A percentile compares a stretch with the other conserved stretches of the same genome.
Evolutionary conservation across 2,113 vertebrate species (phyloP).

Genomic region (Paedocypris sp.): DNA sequence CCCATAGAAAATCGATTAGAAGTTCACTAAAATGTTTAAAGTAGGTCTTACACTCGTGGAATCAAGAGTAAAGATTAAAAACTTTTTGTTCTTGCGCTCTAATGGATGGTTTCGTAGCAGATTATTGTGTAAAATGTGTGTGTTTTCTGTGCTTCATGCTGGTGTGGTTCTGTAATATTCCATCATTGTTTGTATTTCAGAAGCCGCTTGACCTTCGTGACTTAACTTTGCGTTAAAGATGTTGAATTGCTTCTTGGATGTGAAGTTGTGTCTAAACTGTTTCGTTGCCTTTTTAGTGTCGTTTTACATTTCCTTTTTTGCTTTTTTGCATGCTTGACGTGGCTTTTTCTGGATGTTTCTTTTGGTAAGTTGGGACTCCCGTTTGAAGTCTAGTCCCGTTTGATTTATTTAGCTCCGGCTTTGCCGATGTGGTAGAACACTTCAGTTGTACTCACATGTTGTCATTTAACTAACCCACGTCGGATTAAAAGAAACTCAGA

Average conservation of each 20-base stretch:
- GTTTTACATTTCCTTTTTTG: slow-evolving; percentile 21
- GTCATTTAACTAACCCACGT: slow-evolving; percentile 7
- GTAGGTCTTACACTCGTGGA: no score
- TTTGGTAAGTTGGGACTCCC: slow-evolving; percentile 90
- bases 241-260: slow-evolving; percentile 28
- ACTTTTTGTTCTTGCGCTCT: no score
- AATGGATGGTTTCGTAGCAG: no score
- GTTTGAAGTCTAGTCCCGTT: slow-evolving; percentile 37
- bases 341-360: slow-evolving; percentile 98
- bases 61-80: no score
- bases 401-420: slow-evolving; percentile 39
- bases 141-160: slow-evolving; percentile 8
- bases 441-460: slow-evolving; percentile 40
- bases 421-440: slow-evolving; percentile 40
- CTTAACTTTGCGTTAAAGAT: slow-evolving; percentile 13
- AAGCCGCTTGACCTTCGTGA: slow-evolving; percentile 21
- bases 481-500: slow-evolving; percentile 41
- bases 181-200: slow-evolving; percentile 31
- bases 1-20: no score
- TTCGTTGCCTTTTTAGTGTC: slow-evolving; percentile 28
- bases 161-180: slow-evolving; percentile 21
- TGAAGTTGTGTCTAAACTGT: slow-evolving; percentile 26
- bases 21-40: no score
- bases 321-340: slow-evolving; percentile 97
- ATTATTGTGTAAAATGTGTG: no score